Conservation (phyloP, 1,140 invertebrate genomes). For the Sminthurides bifidus region DNA sequence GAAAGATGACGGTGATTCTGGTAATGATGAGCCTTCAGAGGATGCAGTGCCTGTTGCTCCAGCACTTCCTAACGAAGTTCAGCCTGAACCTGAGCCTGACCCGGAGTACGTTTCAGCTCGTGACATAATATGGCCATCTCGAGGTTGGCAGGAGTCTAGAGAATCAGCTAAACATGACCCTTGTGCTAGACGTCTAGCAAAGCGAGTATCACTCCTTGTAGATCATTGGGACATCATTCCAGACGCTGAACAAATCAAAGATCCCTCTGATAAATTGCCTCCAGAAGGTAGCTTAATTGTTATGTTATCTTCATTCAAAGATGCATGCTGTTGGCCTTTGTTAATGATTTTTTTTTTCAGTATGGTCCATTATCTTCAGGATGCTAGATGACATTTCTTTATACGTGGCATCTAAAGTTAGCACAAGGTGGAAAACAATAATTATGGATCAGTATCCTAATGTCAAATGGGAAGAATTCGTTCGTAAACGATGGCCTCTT, state of each 20-base stretch:
- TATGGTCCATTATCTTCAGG: conserved; percentile 73
- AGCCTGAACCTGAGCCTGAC: not conserved
- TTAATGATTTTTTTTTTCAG: conserved; percentile 41
- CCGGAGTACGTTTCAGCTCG: no score
- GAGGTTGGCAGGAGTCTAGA: no score
- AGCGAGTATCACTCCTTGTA: no score
- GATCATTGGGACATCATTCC: no score
- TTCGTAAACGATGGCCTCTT: conserved; percentile 59
- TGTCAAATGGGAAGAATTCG: conserved; percentile 62
- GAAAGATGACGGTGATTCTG: conserved; percentile 85
- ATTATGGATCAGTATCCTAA: conserved; percentile 59
- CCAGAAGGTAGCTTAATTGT: conserved; percentile 44
- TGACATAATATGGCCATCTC: no score
- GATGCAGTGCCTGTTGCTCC: conserved; percentile 32
- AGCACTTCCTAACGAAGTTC: not conserved
- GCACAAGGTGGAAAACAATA: conserved; percentile 67
- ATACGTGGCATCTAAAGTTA: conserved; percentile 74
- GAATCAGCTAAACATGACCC: no score
- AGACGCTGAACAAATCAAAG: no score
- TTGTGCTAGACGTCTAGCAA: no score
- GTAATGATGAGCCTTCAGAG: conserved; percentile 83
- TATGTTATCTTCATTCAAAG: not conserved
- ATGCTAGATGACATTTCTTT: conserved; percentile 83
- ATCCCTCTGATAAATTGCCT: conserved; percentile 40
- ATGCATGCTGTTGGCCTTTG: not conserved